These are phyloP conservation scores for Paraescarpia echinospica DNA, from an alignment of 1,140 invertebrate genomes.

Conservation along the genomic window DNA sequence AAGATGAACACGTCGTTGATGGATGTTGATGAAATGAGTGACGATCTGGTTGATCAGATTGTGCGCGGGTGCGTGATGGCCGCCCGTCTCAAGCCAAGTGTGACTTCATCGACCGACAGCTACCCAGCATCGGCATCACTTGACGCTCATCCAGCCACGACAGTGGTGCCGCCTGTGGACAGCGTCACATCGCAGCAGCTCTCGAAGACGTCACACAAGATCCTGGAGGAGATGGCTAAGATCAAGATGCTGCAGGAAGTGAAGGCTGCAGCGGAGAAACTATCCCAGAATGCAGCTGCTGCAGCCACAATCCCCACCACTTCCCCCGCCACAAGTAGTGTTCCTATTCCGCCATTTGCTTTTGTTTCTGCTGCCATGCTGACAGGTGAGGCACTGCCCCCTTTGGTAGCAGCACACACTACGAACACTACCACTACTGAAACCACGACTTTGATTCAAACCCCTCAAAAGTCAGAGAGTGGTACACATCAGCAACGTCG, in stretches of 20 bases:
- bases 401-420: background rate
- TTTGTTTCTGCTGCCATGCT: background rate
- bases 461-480: background rate
- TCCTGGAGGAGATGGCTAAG: background rate
- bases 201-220: background rate
- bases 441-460: background rate
- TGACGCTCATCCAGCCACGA: background rate
- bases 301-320: background rate
- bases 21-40: background rate
- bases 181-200: background rate
- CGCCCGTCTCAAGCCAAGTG: background rate
- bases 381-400: background rate
- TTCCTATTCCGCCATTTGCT: background rate
- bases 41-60: background rate
- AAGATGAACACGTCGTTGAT: background rate
- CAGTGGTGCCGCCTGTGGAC: background rate
- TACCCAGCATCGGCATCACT: background rate
- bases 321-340: background rate
- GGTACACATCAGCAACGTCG: background rate
- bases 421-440: background rate
- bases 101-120: background rate
- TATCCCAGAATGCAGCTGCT: background rate
- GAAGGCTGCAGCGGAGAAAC: background rate
- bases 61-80: background rate
- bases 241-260: background rate